These are phyloP conservation scores for Drosophila ananassae DNA, from an alignment of 1,140 invertebrate species.

Conservation along the genomic window DNA sequence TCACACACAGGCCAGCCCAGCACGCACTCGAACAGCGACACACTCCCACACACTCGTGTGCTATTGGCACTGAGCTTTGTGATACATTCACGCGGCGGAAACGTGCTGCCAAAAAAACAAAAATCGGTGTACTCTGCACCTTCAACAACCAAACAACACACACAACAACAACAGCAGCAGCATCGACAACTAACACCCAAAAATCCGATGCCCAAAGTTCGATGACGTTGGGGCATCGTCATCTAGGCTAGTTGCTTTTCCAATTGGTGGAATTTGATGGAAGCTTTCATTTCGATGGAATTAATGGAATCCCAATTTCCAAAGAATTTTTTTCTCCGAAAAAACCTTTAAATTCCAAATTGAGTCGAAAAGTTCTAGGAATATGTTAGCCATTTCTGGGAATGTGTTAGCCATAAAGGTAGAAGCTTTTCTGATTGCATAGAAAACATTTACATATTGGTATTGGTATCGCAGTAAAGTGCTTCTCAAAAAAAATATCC, in stretches of 20 bases:
- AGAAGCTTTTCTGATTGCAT: constrained; percentile 5
- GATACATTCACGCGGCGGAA: constrained; percentile 54
- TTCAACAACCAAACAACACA: constrained; percentile 29
- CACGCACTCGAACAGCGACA: neutral
- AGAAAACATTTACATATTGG: constrained; percentile 14
- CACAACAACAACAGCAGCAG: constrained; percentile 27
- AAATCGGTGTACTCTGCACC: constrained; percentile 30
- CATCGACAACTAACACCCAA: constrained; percentile 12
- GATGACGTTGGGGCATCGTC: constrained; percentile 50
- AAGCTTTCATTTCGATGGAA: constrained; percentile 14
- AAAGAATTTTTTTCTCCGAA: constrained; percentile 2
- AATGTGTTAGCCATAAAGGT: constrained; percentile 6
- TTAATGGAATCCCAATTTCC: neutral
- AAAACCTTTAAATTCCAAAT: constrained; percentile 11
- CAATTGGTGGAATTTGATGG: constrained; percentile 35
- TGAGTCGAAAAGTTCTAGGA: neutral
- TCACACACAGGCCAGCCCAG: neutral
- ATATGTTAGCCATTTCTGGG: neutral
- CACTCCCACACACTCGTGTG: constrained; percentile 30
- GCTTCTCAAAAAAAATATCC: neutral
- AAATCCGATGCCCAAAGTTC: constrained; percentile 42
- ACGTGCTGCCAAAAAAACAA: constrained; percentile 53
- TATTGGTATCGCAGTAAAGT: neutral
- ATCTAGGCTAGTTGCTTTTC: constrained; percentile 9
- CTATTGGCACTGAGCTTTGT: constrained; percentile 40